Percentiles rank a stretch among this genome's conserved stretches.
These are phyloP conservation scores for Rhinogobius similis DNA, from an alignment of 2,113 vertebrate genomes.

Conservation along the genomic window DNA sequence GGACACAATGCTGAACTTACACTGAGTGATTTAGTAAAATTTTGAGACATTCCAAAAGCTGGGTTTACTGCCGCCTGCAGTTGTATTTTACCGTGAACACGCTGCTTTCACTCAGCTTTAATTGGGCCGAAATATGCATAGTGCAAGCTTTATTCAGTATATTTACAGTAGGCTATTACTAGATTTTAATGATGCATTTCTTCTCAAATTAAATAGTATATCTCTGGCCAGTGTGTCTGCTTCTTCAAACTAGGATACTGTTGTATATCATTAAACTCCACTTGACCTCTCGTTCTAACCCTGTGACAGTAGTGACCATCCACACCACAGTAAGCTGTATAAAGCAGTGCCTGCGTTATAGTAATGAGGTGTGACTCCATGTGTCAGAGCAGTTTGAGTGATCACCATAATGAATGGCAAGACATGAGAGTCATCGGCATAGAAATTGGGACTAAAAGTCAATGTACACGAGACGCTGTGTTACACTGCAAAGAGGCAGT, in stretches of 20 bases:
- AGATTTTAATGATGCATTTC: too few species aligned
- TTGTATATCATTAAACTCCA: slow-evolving; percentile 3
- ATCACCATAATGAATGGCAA: slow-evolving; percentile 64
- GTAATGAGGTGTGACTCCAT: slow-evolving; percentile 68
- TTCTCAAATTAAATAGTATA: neutral
- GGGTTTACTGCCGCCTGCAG: too few species aligned
- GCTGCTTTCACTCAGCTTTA: too few species aligned
- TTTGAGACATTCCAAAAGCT: too few species aligned
- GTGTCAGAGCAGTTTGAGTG: slow-evolving; percentile 61
- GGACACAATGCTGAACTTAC: too few species aligned
- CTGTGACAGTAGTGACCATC: slow-evolving; percentile 23
- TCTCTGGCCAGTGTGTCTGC: neutral
- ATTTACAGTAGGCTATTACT: too few species aligned
- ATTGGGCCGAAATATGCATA: too few species aligned
- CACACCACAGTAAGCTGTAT: slow-evolving; percentile 48
- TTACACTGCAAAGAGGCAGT: too few species aligned
- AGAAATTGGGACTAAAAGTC: slow-evolving; percentile 14
- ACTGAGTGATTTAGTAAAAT: too few species aligned
- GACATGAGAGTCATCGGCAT: slow-evolving; percentile 13
- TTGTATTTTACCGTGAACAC: too few species aligned
- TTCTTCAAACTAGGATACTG: neutral
- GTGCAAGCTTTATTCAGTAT: too few species aligned
- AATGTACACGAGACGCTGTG: neutral
- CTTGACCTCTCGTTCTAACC: neutral
- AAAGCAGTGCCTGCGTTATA: slow-evolving; percentile 22